Evolutionary conservation across 35 echinoderm and acorn worm genomes (phyloP), one percentile per base, ranked within the genome.

Genomic region (Holothuria glaberrima): DNA sequence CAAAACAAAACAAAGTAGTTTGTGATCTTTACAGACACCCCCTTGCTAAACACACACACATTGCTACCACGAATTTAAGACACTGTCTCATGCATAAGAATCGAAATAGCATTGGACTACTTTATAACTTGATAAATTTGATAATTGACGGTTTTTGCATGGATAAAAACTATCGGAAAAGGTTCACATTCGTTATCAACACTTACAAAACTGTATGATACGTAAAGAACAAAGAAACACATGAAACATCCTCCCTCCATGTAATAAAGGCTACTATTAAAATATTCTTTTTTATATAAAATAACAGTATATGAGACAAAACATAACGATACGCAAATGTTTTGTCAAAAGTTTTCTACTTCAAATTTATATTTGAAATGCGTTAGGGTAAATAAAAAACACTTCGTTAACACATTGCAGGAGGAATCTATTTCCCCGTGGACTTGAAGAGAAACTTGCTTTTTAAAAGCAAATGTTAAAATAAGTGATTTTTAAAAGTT

Each of bases 121-220:
- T 66, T 66, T 66, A 2, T 66, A 66, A 66, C 63, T 66, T 16
- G 63, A 66, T 66, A 66, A 66, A 66, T 25, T 9, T 66, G 28
- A n/a, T 16, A 9, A 7, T 17, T 5, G 21, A 66, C 7, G 12
- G 21, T 66, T 66, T 25, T 66, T 66, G 12, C 12, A 66, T 66
- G 21, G 7, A 66, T 19, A 22, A 66, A 66, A 66, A 66, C 12
- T 5, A 66, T 66, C 21, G 28, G 63, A 66, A 66, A 29, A 16
- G 63, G 63, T 66, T 6, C 0, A 66, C 21, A 0, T 9, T 66
- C 63, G 12, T 16, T 66, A 4, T 16, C 7, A 22, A 66, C 3
- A 2, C 20, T n/a, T n/a, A n/a, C n/a, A 21, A 66, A 66, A 66
- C 28, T n/a, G n/a, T n/a, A n/a, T 66, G 21, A 16, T 16, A 29